phyloP scores from a whole-genome alignment of 2,113 vertebrate genomes.

The Ranitomeya variabilis region DNA sequence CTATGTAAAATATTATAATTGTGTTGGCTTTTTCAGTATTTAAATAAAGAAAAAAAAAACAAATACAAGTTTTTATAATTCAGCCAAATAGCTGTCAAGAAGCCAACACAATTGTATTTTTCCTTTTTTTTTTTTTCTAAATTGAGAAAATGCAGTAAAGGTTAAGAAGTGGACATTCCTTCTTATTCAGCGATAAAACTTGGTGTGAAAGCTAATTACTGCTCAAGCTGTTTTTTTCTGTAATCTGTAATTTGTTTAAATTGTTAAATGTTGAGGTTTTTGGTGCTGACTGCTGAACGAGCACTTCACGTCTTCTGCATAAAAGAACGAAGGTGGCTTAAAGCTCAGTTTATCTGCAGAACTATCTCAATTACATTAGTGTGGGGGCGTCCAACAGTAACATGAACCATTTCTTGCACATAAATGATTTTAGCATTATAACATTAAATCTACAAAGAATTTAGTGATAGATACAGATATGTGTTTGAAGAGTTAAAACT shows the following conservation, averaged over 20 bases:
- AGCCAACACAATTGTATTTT: background rate
- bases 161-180: conserved; percentile 29
- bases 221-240: background rate
- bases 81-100: background rate
- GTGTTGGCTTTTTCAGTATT: background rate
- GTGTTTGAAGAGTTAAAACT: too few species aligned
- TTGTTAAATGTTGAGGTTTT: conserved; percentile 2
- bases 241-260: conserved; percentile 32
- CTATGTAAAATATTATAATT: background rate
- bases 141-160: conserved; percentile 30
- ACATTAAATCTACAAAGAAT: too few species aligned
- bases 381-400: background rate
- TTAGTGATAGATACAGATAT: too few species aligned
- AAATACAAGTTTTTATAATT: background rate
- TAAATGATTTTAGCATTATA: background rate
- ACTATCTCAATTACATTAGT: background rate
- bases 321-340: background rate
- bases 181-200: conserved; percentile 9
- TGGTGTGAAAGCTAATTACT: conserved; percentile 13
- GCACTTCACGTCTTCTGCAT: background rate
- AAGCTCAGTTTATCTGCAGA: background rate
- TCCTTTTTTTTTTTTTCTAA: background rate
- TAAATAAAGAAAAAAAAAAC: too few species aligned
- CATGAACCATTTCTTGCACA: background rate
- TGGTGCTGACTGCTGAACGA: background rate